Base-by-base conservation (phyloP, 1,140 invertebrate species). In the Formica exsecta region DNA sequence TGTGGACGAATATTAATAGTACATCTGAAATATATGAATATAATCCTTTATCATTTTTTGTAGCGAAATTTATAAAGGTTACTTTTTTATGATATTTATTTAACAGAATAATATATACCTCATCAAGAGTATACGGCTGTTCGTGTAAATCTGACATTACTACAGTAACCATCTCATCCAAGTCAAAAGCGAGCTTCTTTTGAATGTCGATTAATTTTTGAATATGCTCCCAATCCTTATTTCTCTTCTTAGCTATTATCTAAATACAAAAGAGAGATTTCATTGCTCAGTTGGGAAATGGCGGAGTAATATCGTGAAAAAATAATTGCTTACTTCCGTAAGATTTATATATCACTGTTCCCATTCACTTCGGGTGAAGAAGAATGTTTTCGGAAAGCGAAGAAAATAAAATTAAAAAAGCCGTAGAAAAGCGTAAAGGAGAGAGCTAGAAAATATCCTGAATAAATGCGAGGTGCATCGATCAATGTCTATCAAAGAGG, bases 171-270 rank as follows among this genome's bases (percentile, higher is more conserved):
- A 98, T 97, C 91, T 98, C 96, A 64, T 96, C 93, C 22, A 98
- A 95, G 85, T 94, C 96, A 64, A 96, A 93, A 11, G 94, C 95
- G 19, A 98, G 94, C 5, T 92, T 90, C 79, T 96, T 95, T 94
- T 98, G 98, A 6, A 98, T 92, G 91, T 98, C 97, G 41, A 96
- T 97, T 71, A 99, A 96, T 91, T 94, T 95, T 65, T 94, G 93
- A 74, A 97, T 94, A 22, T 95, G 92, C 85, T 94, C 93, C 97
- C 97, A 98, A 64, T 96, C 93, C 29, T 97, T 89, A 22, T 96
- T 96, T 87, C 95, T 94, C 64, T 95, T 94, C 83, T 97, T 97
- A 19, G 97, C 97, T 88, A 98, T 95, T 84, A 98, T 96, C 97
- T 97, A 87, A 22, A 91, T 87, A 83, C 29, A 44, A 59, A 59